Base-by-base conservation (phyloP, 2,113 vertebrate genomes). In the Castor canadensis region DNA sequence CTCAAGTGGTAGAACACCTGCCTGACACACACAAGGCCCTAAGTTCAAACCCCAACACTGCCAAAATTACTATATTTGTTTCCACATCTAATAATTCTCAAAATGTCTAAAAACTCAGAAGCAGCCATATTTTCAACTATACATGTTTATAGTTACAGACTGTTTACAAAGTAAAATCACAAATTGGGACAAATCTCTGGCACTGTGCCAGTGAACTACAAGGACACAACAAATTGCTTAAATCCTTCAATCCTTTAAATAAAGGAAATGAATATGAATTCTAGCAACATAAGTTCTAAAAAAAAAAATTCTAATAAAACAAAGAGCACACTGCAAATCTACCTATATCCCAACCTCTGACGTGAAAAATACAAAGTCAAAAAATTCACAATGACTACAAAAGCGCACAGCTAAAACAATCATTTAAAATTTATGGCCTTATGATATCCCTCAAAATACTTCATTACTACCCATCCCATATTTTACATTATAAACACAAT, bases 241-340 rank as follows among this genome's bases (percentile, higher is more conserved):
- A 95, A 92, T 49, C 47, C 8, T 89, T 69, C 89, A 96, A 89
- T 93, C 85, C 32, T 89, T 62, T 81, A 17, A 81, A 90, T 89
- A 89, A 89, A 93, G 35, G 26, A 20, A 89, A 90, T 69, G 20
- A 91, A 66, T 71, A 38, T 77, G 24, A 95, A 90, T 85, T 92
- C 62, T 82, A 90, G 11, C 43, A 96, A 88, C 9, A 22, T 20
- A 83, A 79, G 83, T n/a, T 93, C 45, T 77, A 69, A 67, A 89
- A 87, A 56, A 54, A 75, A 38, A 54, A 86, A 52, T 28, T 87
- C 19, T 82, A 88, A 67, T 56, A 66, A 1, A 85, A 19, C 79
- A 87, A 72, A 32, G 5, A 43, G 38, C 66, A 82, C 11, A 82
- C 76, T 82, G 22, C 15, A 94, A 83, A 72, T 89, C 22, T n/a